These are phyloP conservation scores for Tupaia chinensis DNA, from an alignment of 2,113 vertebrate species.

Conservation along the genomic window DNA sequence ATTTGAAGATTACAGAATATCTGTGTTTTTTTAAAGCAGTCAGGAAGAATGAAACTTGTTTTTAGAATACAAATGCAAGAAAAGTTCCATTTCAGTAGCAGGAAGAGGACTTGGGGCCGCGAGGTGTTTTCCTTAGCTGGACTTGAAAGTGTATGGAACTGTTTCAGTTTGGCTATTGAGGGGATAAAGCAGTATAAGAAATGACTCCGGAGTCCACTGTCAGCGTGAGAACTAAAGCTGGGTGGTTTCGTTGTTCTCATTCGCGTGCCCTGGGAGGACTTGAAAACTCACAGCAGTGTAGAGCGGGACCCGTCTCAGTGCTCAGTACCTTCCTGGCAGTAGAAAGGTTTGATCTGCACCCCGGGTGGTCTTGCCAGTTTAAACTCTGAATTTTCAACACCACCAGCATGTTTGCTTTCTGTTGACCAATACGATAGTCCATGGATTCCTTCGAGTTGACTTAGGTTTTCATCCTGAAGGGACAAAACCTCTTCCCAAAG, in stretches of 20 bases:
- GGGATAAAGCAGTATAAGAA: neutral
- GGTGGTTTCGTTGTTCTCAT: neutral
- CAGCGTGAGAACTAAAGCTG: neutral
- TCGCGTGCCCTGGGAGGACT: neutral
- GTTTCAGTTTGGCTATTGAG: neutral
- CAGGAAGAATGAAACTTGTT: neutral
- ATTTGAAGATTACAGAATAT: neutral
- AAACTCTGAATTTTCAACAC: neutral
- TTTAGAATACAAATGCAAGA: conserved; percentile 10
- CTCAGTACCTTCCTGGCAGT: neutral
- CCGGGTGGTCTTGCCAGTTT: neutral
- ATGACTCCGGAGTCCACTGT: neutral
- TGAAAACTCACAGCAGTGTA: neutral
- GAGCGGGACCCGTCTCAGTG: neutral
- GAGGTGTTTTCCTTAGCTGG: neutral
- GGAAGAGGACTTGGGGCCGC: neutral
- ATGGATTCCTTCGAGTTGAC: neutral
- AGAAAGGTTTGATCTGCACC: neutral
- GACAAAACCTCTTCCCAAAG: neutral
- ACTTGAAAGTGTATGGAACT: neutral
- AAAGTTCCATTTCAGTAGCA: neutral
- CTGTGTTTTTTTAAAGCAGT: neutral
- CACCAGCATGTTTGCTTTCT: conserved; percentile 42
- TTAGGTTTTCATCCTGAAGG: conserved; percentile 33
- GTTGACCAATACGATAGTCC: neutral